These are phyloP conservation scores for Eupithecia insigniata DNA, from an alignment of 2,888 invertebrate genomes.

Conservation along the genomic window DNA sequence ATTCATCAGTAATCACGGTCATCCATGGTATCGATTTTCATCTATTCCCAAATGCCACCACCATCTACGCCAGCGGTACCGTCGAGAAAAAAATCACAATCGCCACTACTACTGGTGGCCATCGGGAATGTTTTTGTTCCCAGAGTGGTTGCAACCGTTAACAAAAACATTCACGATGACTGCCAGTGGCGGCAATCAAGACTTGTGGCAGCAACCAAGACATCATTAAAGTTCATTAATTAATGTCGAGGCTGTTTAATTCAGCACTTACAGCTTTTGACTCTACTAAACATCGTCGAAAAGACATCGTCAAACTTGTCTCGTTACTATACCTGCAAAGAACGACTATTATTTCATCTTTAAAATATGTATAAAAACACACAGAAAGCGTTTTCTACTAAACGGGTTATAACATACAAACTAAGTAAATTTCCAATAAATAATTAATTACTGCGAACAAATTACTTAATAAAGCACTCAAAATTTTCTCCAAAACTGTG, in stretches of 20 bases:
- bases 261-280: neutral
- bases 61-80: too few relatives aligned
- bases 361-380: neutral
- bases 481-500: slow-evolving; percentile 60
- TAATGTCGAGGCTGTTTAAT: neutral
- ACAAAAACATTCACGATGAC: neutral
- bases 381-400: neutral
- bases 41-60: neutral
- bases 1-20: neutral
- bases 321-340: neutral
- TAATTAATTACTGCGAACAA: slow-evolving; percentile 58
- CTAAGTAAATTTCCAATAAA: slow-evolving; percentile 47
- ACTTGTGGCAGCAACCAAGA: too few relatives aligned
- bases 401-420: slow-evolving; percentile 5
- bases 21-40: neutral
- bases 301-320: neutral
- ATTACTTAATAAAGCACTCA: slow-evolving; percentile 74
- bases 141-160: too few relatives aligned
- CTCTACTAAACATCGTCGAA: neutral
- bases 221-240: too few relatives aligned
- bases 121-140: too few relatives aligned
- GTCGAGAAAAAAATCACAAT: too few relatives aligned
- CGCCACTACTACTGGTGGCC: too few relatives aligned
- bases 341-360: neutral
- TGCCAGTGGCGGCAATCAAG: neutral